Conservation (phyloP, 2,113 vertebrate genomes). For the Lucifuga dentata region DNA sequence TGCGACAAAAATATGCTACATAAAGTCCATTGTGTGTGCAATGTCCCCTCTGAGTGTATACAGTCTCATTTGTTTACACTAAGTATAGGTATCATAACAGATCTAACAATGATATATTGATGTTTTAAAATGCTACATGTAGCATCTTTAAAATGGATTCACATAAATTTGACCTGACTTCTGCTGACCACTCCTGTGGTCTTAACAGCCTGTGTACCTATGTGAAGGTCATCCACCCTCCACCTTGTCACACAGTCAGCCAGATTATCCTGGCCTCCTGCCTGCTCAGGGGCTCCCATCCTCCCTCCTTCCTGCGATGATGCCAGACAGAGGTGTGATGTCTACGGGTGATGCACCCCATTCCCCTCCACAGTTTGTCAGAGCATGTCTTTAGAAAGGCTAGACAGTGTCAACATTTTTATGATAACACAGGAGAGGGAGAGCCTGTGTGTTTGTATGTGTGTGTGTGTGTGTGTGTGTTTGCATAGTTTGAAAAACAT, state of each 20-base stretch:
- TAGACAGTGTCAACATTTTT: slow-evolving; percentile 63
- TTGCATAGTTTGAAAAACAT: slow-evolving; percentile 12
- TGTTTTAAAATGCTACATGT: background rate
- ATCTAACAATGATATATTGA: background rate
- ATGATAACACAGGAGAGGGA: slow-evolving; percentile 38
- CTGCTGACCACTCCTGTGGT: slow-evolving; percentile 40
- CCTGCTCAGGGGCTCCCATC: slow-evolving; percentile 17
- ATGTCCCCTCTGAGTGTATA: no score
- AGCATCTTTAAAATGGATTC: slow-evolving; percentile 25
- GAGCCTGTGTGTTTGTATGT: slow-evolving; percentile 2
- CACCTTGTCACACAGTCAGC: slow-evolving; percentile 18
- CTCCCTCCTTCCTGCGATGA: slow-evolving; percentile 26
- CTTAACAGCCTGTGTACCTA: slow-evolving; percentile 39
- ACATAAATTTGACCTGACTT: slow-evolving; percentile 34
- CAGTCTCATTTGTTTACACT: background rate
- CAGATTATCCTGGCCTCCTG: slow-evolving; percentile 2
- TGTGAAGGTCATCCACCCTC: slow-evolving; percentile 62
- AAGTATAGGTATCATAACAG: background rate
- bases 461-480: slow-evolving; percentile 7
- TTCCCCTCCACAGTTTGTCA: slow-evolving; percentile 64
- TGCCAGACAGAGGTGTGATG: slow-evolving; percentile 65
- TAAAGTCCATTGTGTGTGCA: no score
- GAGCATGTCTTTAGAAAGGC: slow-evolving; percentile 41
- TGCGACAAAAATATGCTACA: no score
- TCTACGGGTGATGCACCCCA: slow-evolving; percentile 56